Evolutionary conservation across 1,140 invertebrate species (phyloP), one percentile per base, ranked within the genome.

Genomic region (Zaprionus africanus): DNA sequence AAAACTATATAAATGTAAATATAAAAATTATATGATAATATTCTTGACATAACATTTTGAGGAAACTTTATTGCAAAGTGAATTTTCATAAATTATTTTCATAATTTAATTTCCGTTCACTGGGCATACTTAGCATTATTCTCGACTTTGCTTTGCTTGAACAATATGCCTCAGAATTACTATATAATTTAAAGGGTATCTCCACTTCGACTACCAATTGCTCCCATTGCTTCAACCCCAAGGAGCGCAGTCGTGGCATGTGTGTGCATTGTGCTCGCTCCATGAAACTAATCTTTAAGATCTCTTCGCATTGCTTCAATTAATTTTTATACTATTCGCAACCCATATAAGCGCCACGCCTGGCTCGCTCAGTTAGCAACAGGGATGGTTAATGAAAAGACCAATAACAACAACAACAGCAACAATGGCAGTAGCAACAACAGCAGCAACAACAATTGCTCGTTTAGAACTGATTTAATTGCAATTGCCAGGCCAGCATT

Each of bases 381-480:
- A 78, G 69, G 79, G 75, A 78, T 78, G 77, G 49, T 66, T 76
- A 76, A 78, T 85, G 65, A 76, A 78, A 51, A 76, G 69, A 64
- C 46, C 28, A 66, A 65, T 17, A 56, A 69, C n/a, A 46, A 46
- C 41, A 46, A 9, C n/a, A 46, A 43, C 5, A n/a, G 28, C 28
- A 31, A 31, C 28, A 28, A 28, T 34, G 3, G 9, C 9, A 31
- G 5, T 6, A 7, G 6, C 22, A 41, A 56, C 34, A 28, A 64
- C 15, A 43, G 38, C 4, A 70, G 19, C 34, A 41, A 56, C 34
- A 28, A 64, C 69, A 86, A 77, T 88, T 83, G 83, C 84, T 78
- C 78, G 70, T 84, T 87, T 87, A 81, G 81, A 87, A 88, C 84
- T 81, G 84, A 87, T 87, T 87, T 87, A 87, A 87, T 87, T 87